Base-by-base conservation (phyloP, 2,888 invertebrate genomes). In the Heliconius hortense region DNA sequence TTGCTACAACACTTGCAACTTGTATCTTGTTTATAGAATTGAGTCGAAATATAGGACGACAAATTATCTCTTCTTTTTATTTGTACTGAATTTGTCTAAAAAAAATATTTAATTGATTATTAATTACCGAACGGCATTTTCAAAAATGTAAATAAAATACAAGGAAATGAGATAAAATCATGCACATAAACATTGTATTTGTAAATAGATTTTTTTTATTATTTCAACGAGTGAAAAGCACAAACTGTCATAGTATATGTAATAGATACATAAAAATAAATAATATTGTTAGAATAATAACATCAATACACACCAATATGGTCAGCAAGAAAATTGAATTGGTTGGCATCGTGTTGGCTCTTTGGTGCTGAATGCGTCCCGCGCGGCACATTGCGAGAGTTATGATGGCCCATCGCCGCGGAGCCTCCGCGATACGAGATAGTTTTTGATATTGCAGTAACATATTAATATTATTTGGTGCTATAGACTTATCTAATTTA, bases 241-340 rank as follows among this genome's bases (percentile, higher is more conserved):
- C 5, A 13, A 64, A 53, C 26, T 21, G 18, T 21, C 11, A 10
- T 21, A 48, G 18, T 21, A 48, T 48, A n/a, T n/a, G n/a, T n/a
- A 48, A 48, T 21, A 48, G 7, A 71, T 39, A 71, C 18, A 59
- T 43, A 48, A n/a, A 28, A 48, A 7, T 31, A 63, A 35, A 72
- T 63, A 72, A 24, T 64, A 15, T 75, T 72, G 68, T 71, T 66
- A 35, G 64, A 74, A 79, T 85, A 82, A 83, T 83, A 85, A 85
- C 31, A 35, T 85, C 86, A 85, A 89, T 86, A 80, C 76, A 76
- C 66, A 84, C 84, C 86, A 86, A 88, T 90, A 89, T 84, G 88
- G 90, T 89, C 88, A 90, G 90, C 88, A 89, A 90, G 90, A 91
- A 91, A 92, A 93, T 92, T 92, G 91, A 92, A 93, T 92, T 90